phyloP scores from a whole-genome alignment of 2,797 vertebrate species.

The Brachymystax lenok region DNA sequence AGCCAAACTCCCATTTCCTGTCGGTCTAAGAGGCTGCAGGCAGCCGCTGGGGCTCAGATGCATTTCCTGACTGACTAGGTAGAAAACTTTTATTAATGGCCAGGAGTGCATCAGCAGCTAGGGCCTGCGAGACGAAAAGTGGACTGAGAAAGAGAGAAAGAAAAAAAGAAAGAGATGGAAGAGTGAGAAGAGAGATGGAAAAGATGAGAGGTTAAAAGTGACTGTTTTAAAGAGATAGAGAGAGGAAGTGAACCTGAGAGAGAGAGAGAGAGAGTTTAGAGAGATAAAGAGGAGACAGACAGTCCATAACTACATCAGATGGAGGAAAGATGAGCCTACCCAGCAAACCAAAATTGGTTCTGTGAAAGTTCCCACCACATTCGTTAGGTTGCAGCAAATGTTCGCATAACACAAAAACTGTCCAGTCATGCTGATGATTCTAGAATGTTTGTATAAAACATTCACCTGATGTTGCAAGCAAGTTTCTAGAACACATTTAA shows the following conservation, averaged over 20 bases:
- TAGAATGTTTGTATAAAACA: no score
- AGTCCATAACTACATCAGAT: conserved; percentile 5
- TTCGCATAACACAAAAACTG: no score
- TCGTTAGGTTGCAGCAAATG: no score
- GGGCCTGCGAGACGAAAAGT: neutral
- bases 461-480: no score
- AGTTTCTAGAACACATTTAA: no score
- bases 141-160: neutral
- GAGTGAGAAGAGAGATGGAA: neutral
- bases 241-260: neutral
- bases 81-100: conserved; percentile 86
- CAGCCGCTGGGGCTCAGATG: conserved; percentile 77
- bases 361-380: no score
- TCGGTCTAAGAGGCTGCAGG: conserved; percentile 78
- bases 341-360: no score
- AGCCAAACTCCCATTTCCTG: conserved; percentile 82
- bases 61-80: conserved; percentile 84
- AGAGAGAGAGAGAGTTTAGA: conserved; percentile 2
- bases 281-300: conserved; percentile 27
- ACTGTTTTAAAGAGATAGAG: neutral
- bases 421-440: no score
- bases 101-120: conserved; percentile 75
- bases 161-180: neutral
- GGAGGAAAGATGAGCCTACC: neutral
- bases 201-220: conserved; percentile 34